phyloP scores from a whole-genome alignment of 1,140 invertebrate genomes.

The Tyrophagus putrescentiae region DNA sequence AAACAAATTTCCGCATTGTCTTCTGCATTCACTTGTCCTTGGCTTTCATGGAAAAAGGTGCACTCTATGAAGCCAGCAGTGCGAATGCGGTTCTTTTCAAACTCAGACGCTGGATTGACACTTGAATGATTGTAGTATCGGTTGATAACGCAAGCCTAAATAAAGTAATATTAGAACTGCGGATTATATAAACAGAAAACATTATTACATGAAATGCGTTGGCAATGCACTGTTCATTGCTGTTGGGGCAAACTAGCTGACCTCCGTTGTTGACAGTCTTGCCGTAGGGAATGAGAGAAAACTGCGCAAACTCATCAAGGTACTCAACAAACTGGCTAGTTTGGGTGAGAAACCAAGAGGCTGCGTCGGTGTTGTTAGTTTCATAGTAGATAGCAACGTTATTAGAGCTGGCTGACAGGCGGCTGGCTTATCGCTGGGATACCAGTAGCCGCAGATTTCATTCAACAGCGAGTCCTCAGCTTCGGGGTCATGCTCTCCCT shows the following conservation, averaged over 20 bases:
- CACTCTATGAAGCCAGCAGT: neutral
- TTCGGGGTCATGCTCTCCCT: neutral
- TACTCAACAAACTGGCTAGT: neutral
- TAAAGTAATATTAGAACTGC: neutral
- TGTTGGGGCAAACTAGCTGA: neutral
- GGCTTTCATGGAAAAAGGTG: neutral
- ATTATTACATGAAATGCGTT: constrained; percentile 18
- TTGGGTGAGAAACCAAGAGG: neutral
- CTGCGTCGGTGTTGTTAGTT: neutral
- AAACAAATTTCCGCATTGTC: neutral
- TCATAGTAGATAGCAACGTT: constrained; percentile 10
- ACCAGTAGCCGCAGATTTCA: neutral
- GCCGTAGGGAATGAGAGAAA: constrained; percentile 10
- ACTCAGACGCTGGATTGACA: neutral
- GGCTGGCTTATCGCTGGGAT: constrained; percentile 5
- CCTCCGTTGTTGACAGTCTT: neutral
- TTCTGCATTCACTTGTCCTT: neutral
- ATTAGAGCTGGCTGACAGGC: neutral
- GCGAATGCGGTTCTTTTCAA: neutral
- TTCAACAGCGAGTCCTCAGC: neutral
- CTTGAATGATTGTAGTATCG: constrained; percentile 3
- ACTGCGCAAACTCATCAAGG: constrained; percentile 3
- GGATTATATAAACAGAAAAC: neutral
- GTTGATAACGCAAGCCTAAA: constrained; percentile 15
- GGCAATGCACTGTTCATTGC: neutral